Percentiles rank a stretch among this genome's conserved stretches.
Conservation (phyloP, 2,797 vertebrate species). For the Sebastes kiyomatsui region DNA sequence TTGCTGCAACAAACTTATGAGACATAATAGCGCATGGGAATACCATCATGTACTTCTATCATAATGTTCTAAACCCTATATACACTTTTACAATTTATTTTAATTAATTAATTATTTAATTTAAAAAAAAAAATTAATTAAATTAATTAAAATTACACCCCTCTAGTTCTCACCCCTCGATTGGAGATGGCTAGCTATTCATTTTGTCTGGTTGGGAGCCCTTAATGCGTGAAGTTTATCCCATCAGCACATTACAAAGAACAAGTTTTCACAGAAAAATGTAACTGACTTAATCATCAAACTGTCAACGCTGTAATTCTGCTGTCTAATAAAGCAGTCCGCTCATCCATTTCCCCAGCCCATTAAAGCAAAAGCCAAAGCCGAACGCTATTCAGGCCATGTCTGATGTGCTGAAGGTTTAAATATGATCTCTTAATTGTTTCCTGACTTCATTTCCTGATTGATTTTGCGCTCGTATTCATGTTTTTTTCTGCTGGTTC, state of each 20-base stretch:
- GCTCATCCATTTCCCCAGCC: not conserved
- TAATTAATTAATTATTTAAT: no score
- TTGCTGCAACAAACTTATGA: no score
- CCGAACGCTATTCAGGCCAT: not conserved
- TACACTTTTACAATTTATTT: no score
- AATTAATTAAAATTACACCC: no score
- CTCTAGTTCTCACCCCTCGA: no score
- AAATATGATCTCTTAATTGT: not conserved
- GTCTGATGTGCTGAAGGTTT: not conserved
- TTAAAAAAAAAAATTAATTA: no score
- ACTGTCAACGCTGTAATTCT: not conserved
- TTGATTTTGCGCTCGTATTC: not conserved
- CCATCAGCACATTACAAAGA: not conserved
- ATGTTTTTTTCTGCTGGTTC: conserved; percentile 10
- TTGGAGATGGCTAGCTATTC: not conserved
- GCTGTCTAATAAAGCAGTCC: not conserved
- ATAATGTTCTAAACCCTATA: no score
- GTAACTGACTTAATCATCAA: not conserved
- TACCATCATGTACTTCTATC: no score
- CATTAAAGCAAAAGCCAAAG: conserved; percentile 12
- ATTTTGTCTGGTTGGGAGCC: not conserved
- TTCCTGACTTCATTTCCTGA: not conserved
- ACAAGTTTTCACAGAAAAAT: not conserved
- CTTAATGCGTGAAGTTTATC: not conserved
- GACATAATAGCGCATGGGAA: no score